Evolutionary conservation across 2,888 invertebrate genomes (phyloP).

Genomic region (Lepidocyrtinus sp.): DNA sequence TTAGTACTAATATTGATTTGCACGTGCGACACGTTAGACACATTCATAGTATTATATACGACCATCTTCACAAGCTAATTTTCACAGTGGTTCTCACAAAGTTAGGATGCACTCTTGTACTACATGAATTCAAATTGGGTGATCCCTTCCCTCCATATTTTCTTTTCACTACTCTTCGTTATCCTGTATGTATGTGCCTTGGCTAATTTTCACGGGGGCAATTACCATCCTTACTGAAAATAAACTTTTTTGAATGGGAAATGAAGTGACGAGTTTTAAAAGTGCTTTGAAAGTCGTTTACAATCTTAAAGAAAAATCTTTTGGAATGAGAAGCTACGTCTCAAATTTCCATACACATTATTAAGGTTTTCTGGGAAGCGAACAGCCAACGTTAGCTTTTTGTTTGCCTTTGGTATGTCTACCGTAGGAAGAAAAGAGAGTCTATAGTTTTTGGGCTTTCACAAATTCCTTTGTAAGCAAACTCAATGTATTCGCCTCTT

Average conservation of each 20-base stretch:
- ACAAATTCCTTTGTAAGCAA: too few species aligned
- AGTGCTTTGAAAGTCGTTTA: too few species aligned
- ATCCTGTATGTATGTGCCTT: too few species aligned
- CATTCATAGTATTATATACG: neutral
- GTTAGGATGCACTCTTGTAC: neutral
- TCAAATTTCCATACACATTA: too few species aligned
- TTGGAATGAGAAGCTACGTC: too few species aligned
- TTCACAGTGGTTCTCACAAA: neutral
- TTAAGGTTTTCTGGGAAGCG: too few species aligned
- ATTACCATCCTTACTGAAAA: neutral
- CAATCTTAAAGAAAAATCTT: too few species aligned
- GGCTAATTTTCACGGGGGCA: neutral
- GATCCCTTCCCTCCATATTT: neutral
- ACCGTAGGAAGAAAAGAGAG: too few species aligned
- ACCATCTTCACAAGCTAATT: constrained; percentile 13
- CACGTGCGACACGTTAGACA: constrained; percentile 10
- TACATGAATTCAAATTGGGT: neutral
- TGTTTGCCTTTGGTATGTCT: too few species aligned
- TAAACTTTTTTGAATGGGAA: neutral
- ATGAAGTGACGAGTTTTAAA: neutral
- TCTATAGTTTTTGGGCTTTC: too few species aligned
- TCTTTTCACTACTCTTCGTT: neutral
- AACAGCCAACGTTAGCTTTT: too few species aligned
- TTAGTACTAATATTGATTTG: constrained; percentile 3
- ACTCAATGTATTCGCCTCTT: too few species aligned